Percentiles rank a stretch among this genome's conserved stretches.
Conservation (phyloP, 2,888 invertebrate species). For the Agrotis exclamationis region DNA sequence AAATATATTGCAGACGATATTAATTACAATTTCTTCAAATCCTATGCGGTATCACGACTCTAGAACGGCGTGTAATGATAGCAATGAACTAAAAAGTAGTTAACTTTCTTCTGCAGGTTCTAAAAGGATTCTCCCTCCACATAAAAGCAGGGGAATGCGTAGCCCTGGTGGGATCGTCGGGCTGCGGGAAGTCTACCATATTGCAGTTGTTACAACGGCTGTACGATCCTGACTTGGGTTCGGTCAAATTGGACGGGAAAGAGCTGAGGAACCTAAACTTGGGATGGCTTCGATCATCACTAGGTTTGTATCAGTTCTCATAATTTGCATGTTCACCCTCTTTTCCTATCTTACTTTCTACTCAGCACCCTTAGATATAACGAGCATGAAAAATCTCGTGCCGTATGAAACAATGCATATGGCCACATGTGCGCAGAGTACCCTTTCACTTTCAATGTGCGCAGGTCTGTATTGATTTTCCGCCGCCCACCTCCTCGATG, state of each 20-base stretch:
- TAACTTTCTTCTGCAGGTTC: constrained; percentile 83
- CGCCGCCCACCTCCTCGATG: no score
- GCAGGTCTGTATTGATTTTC: no score
- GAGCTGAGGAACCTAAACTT: constrained; percentile 94
- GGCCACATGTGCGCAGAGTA: no score
- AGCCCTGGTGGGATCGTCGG: constrained; percentile 94
- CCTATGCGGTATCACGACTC: not conserved
- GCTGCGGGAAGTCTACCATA: constrained; percentile 96
- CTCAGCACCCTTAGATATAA: no score
- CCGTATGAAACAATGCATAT: no score
- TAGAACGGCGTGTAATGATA: not conserved
- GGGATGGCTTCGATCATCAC: constrained; percentile 94
- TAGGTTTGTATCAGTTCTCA: constrained; percentile 86
- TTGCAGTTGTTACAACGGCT: constrained; percentile 94
- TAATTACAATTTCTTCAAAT: not conserved
- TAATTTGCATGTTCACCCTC: not conserved
- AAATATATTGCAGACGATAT: not conserved
- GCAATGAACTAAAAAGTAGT: not conserved
- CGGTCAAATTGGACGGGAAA: constrained; percentile 92
- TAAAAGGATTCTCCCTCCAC: constrained; percentile 93
- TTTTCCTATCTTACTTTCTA: no score
- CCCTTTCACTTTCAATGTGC: no score
- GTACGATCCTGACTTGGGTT: constrained; percentile 92
- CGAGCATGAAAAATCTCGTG: no score
- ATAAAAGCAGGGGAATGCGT: constrained; percentile 93